Conservation (phyloP, 2,113 vertebrate genomes). For the Actenoides hombroni region DNA sequence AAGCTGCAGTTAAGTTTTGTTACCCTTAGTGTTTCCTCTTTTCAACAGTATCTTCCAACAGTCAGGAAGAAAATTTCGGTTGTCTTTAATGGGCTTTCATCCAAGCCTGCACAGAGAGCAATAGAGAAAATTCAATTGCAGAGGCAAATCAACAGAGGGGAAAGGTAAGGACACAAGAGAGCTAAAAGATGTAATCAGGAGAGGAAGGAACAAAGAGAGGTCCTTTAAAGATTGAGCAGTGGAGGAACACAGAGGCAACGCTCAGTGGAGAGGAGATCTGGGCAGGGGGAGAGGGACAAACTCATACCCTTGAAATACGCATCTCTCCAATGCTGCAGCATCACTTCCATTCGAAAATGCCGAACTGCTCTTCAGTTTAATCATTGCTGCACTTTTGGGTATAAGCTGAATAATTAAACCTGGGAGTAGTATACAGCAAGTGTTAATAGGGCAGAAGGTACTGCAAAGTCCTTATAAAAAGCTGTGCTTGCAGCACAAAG, state of each 20-base stretch:
- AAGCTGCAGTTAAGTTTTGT: neutral
- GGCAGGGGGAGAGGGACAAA: neutral
- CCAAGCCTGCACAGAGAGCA: slow-evolving; percentile 24
- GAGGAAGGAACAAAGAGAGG: neutral
- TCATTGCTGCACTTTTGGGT: slow-evolving; percentile 58
- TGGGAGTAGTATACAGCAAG: slow-evolving; percentile 58
- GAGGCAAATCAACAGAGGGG: slow-evolving; percentile 23
- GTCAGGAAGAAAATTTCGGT: neutral
- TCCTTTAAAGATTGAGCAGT: neutral
- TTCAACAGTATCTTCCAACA: neutral
- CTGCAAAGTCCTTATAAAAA: slow-evolving; percentile 52
- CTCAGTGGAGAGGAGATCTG: slow-evolving; percentile 6
- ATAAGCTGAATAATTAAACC: slow-evolving; percentile 67
- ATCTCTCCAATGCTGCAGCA: neutral
- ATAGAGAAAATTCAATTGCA: slow-evolving; percentile 7
- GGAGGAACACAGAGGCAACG: neutral
- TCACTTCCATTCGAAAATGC: slow-evolving; percentile 27
- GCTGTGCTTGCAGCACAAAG: slow-evolving; percentile 35
- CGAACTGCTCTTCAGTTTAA: slow-evolving; percentile 59
- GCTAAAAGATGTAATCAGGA: neutral
- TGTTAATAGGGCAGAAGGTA: slow-evolving; percentile 61
- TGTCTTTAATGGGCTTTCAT: slow-evolving; percentile 35
- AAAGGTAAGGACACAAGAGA: slow-evolving; percentile 22
- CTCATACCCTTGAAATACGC: neutral
- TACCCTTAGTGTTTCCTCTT: neutral